phyloP scores from a whole-genome alignment of 2,113 vertebrate genomes.

The Raphicerus campestris region DNA sequence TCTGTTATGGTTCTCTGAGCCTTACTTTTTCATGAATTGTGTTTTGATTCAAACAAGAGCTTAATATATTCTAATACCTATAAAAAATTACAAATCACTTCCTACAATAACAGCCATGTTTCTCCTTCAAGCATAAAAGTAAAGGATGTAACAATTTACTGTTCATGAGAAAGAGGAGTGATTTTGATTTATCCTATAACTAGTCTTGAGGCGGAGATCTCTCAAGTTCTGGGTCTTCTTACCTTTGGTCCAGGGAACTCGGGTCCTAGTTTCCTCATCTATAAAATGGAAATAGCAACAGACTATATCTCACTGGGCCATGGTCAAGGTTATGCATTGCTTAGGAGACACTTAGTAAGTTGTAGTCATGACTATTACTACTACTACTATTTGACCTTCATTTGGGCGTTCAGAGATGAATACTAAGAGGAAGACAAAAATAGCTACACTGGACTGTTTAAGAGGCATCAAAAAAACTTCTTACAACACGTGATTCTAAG shows the following conservation, averaged over 20 bases:
- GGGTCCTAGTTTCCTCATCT: background rate
- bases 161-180: background rate
- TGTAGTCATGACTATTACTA: background rate
- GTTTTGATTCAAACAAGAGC: background rate
- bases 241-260: background rate
- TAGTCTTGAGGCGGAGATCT: background rate
- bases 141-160: background rate
- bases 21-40: background rate
- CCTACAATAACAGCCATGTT: background rate
- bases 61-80: background rate
- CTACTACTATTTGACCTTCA: background rate
- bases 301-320: rapidly evolving
- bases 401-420: background rate
- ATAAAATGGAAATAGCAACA: background rate
- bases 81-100: background rate
- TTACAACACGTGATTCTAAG: background rate
- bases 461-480: background rate
- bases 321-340: background rate
- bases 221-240: background rate
- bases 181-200: background rate
- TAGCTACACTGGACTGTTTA: background rate
- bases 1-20: background rate
- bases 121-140: background rate
- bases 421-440: background rate
- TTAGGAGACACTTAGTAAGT: background rate